Evolutionary conservation across 2,797 vertebrate species (phyloP).

Genomic region (Hydrophis major): DNA sequence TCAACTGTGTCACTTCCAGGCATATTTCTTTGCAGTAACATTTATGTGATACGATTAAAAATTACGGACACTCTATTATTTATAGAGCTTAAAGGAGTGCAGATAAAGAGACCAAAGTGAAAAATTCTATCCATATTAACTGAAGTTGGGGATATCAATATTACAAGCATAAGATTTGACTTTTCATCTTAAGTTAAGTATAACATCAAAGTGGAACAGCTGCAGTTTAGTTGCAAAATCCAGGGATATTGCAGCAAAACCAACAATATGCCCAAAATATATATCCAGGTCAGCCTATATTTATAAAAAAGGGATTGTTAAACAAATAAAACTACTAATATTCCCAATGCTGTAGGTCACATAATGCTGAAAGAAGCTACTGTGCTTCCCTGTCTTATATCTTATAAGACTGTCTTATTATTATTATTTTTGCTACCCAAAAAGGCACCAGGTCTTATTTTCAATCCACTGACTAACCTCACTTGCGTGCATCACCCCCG

Average conservation of each 20-base stretch:
- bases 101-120: neutral
- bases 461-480: too few relatives aligned
- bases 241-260: too few relatives aligned
- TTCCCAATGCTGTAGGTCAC: neutral
- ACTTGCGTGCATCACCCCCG: too few relatives aligned
- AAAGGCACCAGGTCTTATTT: too few relatives aligned
- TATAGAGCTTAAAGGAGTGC: neutral
- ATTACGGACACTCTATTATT: neutral
- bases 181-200: neutral
- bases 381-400: too few relatives aligned
- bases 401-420: too few relatives aligned
- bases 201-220: neutral
- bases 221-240: neutral
- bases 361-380: neutral
- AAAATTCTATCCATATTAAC: neutral
- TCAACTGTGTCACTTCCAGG: neutral
- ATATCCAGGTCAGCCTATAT: too few relatives aligned
- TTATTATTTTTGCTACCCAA: too few relatives aligned
- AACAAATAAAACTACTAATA: neutral
- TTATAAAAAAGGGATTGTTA: neutral
- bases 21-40: neutral
- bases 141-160: neutral
- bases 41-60: neutral
- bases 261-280: neutral
- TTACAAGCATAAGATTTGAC: neutral